Conservation (phyloP, 2,113 vertebrate species). For the Leptobrachium ailaonicum region DNA sequence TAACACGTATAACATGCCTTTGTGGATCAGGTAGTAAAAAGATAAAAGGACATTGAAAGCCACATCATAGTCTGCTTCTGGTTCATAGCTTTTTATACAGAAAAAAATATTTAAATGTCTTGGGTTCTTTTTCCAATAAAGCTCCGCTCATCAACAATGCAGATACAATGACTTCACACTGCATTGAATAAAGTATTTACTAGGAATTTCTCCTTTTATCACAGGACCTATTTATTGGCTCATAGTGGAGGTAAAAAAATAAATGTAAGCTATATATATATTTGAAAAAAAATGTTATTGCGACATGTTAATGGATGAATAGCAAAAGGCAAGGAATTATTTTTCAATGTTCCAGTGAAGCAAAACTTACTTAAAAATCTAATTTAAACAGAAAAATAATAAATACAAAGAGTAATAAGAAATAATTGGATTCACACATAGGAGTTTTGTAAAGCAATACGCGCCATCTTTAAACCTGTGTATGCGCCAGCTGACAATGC, state of each 20-base stretch:
- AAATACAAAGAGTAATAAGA: neutral
- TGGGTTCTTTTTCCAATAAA: neutral
- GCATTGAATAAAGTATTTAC: neutral
- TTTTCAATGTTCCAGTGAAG: neutral
- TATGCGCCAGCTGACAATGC: no score
- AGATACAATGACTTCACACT: neutral
- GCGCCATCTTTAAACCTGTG: neutral
- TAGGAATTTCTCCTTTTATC: neutral
- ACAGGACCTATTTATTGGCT: neutral
- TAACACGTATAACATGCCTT: no score
- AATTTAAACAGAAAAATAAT: neutral
- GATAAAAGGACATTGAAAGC: no score
- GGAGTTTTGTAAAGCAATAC: conserved; percentile 19
- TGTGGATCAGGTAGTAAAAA: no score
- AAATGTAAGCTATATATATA: neutral
- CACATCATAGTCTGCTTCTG: neutral
- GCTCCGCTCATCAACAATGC: neutral
- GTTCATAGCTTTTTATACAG: no score
- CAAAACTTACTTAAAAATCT: neutral
- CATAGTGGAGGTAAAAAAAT: neutral
- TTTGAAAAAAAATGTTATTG: neutral
- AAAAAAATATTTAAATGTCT: neutral
- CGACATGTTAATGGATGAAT: neutral
- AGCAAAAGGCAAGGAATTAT: neutral
- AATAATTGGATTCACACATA: neutral